Evolutionary conservation across 2,797 vertebrate genomes (phyloP), one percentile per base, ranked within the genome.

Genomic region (Coccyzus lansbergi): DNA sequence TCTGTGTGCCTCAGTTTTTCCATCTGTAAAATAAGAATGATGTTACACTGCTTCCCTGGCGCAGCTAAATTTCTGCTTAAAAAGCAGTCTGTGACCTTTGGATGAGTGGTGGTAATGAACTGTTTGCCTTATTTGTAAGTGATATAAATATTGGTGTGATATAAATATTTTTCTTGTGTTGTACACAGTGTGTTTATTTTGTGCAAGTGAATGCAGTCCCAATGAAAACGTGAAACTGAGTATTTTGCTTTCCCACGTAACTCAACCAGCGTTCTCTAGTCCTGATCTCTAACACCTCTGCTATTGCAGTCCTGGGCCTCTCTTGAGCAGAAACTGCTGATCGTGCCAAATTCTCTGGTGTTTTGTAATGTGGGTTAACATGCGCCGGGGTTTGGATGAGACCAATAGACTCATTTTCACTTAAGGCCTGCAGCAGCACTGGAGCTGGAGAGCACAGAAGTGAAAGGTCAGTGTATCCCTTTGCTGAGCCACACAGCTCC

Each of bases 271-370:
- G 0, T 91, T 96, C 93, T 72, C 9, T 20, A 96, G 81, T 65
- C 79, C 84, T 95, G 95, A 95, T 96, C 95, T 96, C 93, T 95
- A 91, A 96, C 96, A 96, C 96, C 96, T 96, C 95, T 90, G 79
- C 93, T 96, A 96, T 96, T 96, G 89, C 93, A 95, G 94, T 94
- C 65, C 48, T 94, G 96, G 94, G 96, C 93, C 94, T 87, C 94
- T 93, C 91, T 76, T 92, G 89, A 90, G 92, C 92, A 96, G 84
- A 96, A 96, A 96, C 69, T 95, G 96, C 96, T 96, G 95, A 96
- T 96, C 5, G 68, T 95, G 94, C 96, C 96, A 96, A 91, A 95
- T 96, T 96, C 94, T 96, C 96, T 94, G 84, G 93, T 96, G 95
- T 96, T 96, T 92, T 95, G 93, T 92, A 95, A 91, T 33, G 86